Evolutionary conservation across 2,888 invertebrate genomes (phyloP), one percentile per base, ranked within the genome.

Genomic region (Clepsis dumicolana): DNA sequence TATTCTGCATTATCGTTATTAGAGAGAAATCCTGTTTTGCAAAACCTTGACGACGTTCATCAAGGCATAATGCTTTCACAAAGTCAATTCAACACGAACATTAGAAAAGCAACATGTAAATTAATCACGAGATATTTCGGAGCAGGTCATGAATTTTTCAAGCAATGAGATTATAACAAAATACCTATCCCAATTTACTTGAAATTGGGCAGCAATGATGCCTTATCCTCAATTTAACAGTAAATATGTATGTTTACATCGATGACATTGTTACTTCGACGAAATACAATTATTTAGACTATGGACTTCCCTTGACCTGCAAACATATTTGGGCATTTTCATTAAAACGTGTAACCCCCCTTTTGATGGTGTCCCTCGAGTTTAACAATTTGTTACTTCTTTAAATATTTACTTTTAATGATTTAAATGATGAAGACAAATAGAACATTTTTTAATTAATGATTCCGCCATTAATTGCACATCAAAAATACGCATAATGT

Each of bases 211-310:
- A n/a, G n/a, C n/a, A n/a, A n/a, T n/a, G n/a, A n/a, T n/a, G n/a
- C n/a, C n/a, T n/a, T n/a, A n/a, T n/a, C n/a, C n/a, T n/a, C n/a
- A n/a, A n/a, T n/a, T n/a, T n/a, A n/a, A n/a, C n/a, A n/a, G n/a
- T n/a, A n/a, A n/a, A n/a, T n/a, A n/a, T n/a, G 35, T 35, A 35
- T 35, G 44, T 44, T 44, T 44, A 44, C 8, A 18, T 57, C 38
- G 38, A 57, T 25, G 57, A 38, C 57, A 38, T 54, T 38, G 25
- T 57, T 35, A 52, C 52, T n/a, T 16, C 12, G 25, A 38, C 38
- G 57, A 57, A 57, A 38, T 57, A 38, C 25, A 38, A 57, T 57
- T 56, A 56, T 35, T 57, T 57, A n/a, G 25, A 57, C 57, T 57
- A 24, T n/a, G 38, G 57, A 57, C 35, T 38, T 57, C 38, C 38